Conservation (phyloP, 2,797 vertebrate species). For the Manis javanica region DNA sequence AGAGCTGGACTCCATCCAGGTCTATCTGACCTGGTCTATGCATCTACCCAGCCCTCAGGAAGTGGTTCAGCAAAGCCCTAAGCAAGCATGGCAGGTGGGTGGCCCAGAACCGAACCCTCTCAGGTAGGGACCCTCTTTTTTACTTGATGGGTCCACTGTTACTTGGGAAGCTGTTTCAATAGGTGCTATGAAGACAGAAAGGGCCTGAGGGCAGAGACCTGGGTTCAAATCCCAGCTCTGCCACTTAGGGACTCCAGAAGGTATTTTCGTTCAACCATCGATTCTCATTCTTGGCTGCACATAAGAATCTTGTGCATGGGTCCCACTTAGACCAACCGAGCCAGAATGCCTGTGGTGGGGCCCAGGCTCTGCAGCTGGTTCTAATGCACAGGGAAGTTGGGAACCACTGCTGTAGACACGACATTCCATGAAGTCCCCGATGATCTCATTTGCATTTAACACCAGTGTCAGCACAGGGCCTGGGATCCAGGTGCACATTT, state of each 20-base stretch:
- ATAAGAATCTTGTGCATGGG: not conserved
- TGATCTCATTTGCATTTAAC: not conserved
- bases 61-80: not conserved
- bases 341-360: not conserved
- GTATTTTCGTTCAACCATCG: not conserved
- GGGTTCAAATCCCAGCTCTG: not conserved
- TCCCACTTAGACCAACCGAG: not conserved
- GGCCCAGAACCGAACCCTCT: not conserved
- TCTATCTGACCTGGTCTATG: not conserved
- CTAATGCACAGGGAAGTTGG: not conserved
- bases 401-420: not conserved
- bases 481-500: not conserved
- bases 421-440: rapidly evolving
- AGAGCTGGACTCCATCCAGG: not conserved
- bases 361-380: too few species aligned
- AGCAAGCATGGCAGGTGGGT: not conserved
- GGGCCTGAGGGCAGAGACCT: not conserved
- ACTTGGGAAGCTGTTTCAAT: not conserved
- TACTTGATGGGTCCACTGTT: not conserved
- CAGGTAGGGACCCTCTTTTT: not conserved
- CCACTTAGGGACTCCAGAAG: not conserved
- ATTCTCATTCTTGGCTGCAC: not conserved
- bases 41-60: not conserved
- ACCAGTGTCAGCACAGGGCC: not conserved
- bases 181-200: not conserved